Conservation (phyloP, 2,888 invertebrate genomes). For the Volucella inflata region DNA sequence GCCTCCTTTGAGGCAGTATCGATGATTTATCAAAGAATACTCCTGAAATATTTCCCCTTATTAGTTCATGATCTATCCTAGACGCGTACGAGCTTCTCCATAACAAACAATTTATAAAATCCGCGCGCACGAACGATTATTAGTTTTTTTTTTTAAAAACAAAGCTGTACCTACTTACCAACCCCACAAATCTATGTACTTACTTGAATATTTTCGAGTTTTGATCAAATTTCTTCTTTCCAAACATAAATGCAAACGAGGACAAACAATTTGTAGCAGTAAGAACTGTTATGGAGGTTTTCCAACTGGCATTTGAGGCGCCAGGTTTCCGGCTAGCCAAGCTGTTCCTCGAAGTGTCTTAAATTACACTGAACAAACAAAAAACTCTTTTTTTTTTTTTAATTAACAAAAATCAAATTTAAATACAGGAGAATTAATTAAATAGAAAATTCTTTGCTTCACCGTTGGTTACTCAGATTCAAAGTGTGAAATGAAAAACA, state of each 20-base stretch:
- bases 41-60: too few species aligned
- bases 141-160: too few species aligned
- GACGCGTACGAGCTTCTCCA: too few species aligned
- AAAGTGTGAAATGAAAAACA: constrained; percentile 16
- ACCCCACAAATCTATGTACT: background rate
- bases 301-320: constrained; percentile 21
- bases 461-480: background rate
- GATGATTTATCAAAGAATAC: too few species aligned
- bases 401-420: constrained; percentile 26
- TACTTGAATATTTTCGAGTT: constrained; percentile 25
- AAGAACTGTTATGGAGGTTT: background rate
- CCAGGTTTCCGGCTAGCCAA: background rate
- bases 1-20: too few species aligned
- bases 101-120: too few species aligned
- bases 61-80: too few species aligned
- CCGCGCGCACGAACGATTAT: too few species aligned
- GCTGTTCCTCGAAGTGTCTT: background rate
- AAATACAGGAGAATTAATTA: constrained; percentile 20
- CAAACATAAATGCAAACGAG: constrained; percentile 19
- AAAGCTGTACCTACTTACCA: background rate
- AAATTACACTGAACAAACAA: constrained; percentile 20
- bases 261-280: constrained; percentile 3
- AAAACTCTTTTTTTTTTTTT: constrained; percentile 9
- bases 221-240: constrained; percentile 22
- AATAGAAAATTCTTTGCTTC: constrained; percentile 23